Percentiles rank a stretch among this genome's conserved stretches.
Evolutionary conservation across 1,140 invertebrate species (phyloP).

Genomic region (Drosophila oshimai): DNA sequence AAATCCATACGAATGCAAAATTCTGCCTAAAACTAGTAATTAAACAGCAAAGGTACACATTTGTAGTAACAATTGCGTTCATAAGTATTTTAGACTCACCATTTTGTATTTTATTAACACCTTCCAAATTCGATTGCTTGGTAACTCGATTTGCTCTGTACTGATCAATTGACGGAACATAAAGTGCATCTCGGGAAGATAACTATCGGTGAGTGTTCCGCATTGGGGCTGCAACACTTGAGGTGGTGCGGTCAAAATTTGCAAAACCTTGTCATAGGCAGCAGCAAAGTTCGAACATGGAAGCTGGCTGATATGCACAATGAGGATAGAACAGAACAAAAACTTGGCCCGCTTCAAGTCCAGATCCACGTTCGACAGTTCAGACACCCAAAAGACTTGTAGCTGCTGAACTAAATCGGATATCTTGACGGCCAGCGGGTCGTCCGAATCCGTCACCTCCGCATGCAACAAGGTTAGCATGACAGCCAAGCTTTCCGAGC

Average conservation of each 20-base stretch:
- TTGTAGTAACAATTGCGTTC: too few relatives aligned
- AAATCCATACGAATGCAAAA: too few relatives aligned
- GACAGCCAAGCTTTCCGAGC: slow-evolving; percentile 48
- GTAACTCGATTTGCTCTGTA: not conserved
- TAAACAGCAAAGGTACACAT: too few relatives aligned
- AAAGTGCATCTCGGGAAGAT: slow-evolving; percentile 35
- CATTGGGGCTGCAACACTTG: not conserved
- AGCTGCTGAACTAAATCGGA: slow-evolving; percentile 11
- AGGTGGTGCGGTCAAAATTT: not conserved
- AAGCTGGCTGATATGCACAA: slow-evolving; percentile 11
- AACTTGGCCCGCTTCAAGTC: slow-evolving; percentile 21
- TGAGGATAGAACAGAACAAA: slow-evolving; percentile 31
- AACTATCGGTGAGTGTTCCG: not conserved
- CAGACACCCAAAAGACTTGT: slow-evolving; percentile 6
- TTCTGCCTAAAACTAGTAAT: too few relatives aligned
- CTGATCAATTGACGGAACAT: slow-evolving; percentile 24
- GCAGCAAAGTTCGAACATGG: not conserved
- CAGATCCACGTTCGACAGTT: not conserved
- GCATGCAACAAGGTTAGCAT: slow-evolving; percentile 27
- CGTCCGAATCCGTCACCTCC: not conserved
- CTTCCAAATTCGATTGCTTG: slow-evolving; percentile 53
- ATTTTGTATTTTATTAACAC: slow-evolving; percentile 36
- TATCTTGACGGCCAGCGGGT: not conserved
- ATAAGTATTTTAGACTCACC: not conserved
- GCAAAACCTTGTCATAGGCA: slow-evolving; percentile 29